Conservation (phyloP, 35 echinoderm and acorn worm genomes). For the Acanthaster planci region DNA sequence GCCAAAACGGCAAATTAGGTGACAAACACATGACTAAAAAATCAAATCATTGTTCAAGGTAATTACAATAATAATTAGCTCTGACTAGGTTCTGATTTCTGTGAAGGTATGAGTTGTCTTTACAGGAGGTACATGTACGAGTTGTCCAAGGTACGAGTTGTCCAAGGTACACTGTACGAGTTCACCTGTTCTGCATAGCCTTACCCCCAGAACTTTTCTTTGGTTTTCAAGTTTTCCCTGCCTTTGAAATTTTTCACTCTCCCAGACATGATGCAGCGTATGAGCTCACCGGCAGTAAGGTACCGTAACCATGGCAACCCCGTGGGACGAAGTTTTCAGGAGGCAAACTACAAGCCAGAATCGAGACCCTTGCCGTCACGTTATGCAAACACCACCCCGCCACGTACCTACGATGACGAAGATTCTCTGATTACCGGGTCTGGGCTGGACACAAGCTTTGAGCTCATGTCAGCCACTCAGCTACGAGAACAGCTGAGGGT, state of each 20-base stretch:
- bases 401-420: slow-evolving; percentile 44
- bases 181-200: no score
- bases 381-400: slow-evolving; percentile 14
- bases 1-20: no score
- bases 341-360: background rate
- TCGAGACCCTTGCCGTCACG: background rate
- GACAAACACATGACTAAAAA: no score
- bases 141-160: no score
- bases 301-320: background rate
- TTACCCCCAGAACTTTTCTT: no score
- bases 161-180: no score
- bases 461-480: slow-evolving; percentile 87
- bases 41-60: no score
- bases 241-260: background rate
- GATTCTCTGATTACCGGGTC: slow-evolving; percentile 61
- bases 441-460: slow-evolving; percentile 78
- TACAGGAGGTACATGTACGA: no score
- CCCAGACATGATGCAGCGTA: slow-evolving; percentile 10
- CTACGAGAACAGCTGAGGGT: slow-evolving; percentile 87
- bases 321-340: slow-evolving; percentile 1
- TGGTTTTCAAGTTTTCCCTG: background rate
- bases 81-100: no score
- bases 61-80: no score
- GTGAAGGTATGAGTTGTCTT: no score
- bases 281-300: slow-evolving; percentile 21